Evolutionary conservation across 2,113 vertebrate genomes (phyloP), one percentile per base, ranked within the genome.

Genomic region (Macquaria ambigua): DNA sequence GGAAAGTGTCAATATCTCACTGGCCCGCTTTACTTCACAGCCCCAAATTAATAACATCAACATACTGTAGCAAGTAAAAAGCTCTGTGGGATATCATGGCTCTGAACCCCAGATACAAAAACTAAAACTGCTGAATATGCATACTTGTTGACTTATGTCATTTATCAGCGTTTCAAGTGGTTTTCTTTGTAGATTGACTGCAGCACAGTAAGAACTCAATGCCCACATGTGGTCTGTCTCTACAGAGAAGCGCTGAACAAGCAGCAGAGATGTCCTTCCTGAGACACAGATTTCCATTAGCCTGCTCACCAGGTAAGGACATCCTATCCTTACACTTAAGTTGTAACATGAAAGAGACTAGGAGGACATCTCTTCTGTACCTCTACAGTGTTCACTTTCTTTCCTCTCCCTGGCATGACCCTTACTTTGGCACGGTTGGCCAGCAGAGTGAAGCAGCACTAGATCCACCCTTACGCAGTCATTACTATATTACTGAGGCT

Each of bases 31-130:
- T 76, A 72, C 77, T 76, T 80, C 55, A 66, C 34, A 55, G 55
- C 48, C n/a, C 48, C 63, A 73, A 77, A 78, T 78, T 34, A 84
- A 82, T 70, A 81, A 79, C 84, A 79, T 70, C 69, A 84, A 82
- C 85, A 85, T 85, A 75, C 34, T 77, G 31, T 1, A 37, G 75
- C 56, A 74, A 64, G 21, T 56, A 61, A 64, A 79, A 82, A 62
- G 43, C 78, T 87, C 59, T 39, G 50, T 64, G 82, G 82, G 63
- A 74, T 59, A 66, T 53, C 2, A 16, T 9, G 53, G 74, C 34
- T 59, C 59, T 14, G 34, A 56, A 25, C 43, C 6, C 4, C 1
- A 20, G 16, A 48, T 20, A 62, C 3, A 20, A 55, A 20, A 8
- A 73, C 0, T 80, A 55, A 20, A 8, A 73, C 0, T 80, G 82